Evolutionary conservation across 1,140 invertebrate genomes (phyloP).

Genomic region (Cataglyphis hispanica): DNA sequence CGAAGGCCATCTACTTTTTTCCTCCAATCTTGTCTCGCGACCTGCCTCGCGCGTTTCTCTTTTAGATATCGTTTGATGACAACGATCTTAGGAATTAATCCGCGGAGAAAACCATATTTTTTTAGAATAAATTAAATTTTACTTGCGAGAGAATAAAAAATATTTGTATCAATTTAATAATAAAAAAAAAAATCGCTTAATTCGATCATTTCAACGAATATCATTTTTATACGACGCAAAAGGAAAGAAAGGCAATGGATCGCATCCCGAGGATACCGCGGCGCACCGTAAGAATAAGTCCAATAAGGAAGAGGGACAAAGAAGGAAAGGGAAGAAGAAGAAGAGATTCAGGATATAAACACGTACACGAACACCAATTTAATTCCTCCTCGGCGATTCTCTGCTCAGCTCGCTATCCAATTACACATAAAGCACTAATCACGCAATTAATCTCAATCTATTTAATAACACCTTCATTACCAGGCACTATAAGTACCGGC

Average conservation of each 20-base stretch:
- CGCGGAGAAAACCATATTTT: neutral
- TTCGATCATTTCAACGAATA: neutral
- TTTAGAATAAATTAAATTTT: neutral
- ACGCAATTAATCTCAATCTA: slow-evolving; percentile 85
- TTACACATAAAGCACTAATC: slow-evolving; percentile 83
- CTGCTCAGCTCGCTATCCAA: slow-evolving; percentile 78
- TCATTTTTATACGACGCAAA: neutral
- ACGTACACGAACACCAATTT: slow-evolving; percentile 76
- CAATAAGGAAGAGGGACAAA: slow-evolving; percentile 41
- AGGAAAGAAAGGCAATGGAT: neutral
- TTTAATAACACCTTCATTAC: slow-evolving; percentile 85
- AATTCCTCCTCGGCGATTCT: slow-evolving; percentile 71
- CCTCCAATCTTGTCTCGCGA: slow-evolving; percentile 66
- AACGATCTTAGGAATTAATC: slow-evolving; percentile 6
- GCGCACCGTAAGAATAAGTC: slow-evolving; percentile 26
- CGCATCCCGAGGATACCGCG: neutral
- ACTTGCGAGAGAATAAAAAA: neutral
- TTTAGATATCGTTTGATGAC: neutral
- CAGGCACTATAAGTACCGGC: slow-evolving; percentile 73
- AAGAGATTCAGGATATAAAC: slow-evolving; percentile 71
- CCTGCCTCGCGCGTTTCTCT: slow-evolving; percentile 47
- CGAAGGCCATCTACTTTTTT: slow-evolving; percentile 59
- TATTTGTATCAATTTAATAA: neutral
- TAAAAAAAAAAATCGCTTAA: neutral
- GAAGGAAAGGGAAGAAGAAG: slow-evolving; percentile 17